Base-by-base conservation (phyloP, 2,888 invertebrate genomes). In the Lochmaea capreae region DNA sequence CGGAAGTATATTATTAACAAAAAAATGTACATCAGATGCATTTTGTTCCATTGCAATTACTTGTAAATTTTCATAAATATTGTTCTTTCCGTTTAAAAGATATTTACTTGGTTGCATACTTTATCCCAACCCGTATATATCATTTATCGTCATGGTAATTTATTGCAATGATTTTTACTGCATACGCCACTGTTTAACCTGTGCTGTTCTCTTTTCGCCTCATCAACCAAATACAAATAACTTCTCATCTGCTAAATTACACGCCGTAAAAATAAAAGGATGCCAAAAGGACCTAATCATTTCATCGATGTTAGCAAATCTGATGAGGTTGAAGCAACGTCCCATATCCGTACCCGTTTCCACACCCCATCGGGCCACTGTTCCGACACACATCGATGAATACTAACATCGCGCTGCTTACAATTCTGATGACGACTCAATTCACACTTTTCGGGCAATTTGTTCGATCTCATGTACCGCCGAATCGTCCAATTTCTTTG, bases 151-250 rank as follows among this genome's bases (percentile, higher is more conserved):
- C 6, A 33, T 33, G 33, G 33, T 33, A 33, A 33, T 33, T 33
- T 8, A 33, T 26, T 26, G 22, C 22, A 22, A 22, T 22, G 3
- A n/a, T 61, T 61, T 26, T 10, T 1, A 52, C 9, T 66, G n/a
- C 57, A 12, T 58, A 65, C 71, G 71, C 65, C 65, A 12, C 22
- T 71, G 71, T 11, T 43, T 63, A 79, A 79, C 78, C 79, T 77
- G 77, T 78, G 76, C 76, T 62, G 75, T 71, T 72, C 74, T 79
- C 77, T 78, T 79, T 79, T 57, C 58, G 71, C 57, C 65, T 71
- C 65, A 71, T 71, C 71, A 58, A 71, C 63, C 57, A 57, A 63
- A 65, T 58, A 67, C 67, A 74, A 67, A 67, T 71, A 67, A 74
- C 65, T 71, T 65, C 71, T 71, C 67, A 73, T 73, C 73, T 67